Conservation (phyloP, 1,140 invertebrate species). For the fruit fly (Drosophila melanogaster) region Release_6_plus_ISO1_MT NT_033777.3:21841001-21841500, state of each 20-base stretch:
- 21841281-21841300: constrained; percentile 75
- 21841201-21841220: constrained; percentile 1
- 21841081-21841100: constrained; percentile 36
- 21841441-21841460: constrained; percentile 53
- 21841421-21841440: constrained; percentile 16
- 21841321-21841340: constrained; percentile 72
- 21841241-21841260: constrained; percentile 44
- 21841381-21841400: constrained; percentile 4
- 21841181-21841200: constrained; percentile 64
- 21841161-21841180: constrained; percentile 82
- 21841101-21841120: constrained; percentile 59
- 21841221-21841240: constrained; percentile 47
- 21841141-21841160: constrained; percentile 54
- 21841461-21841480: constrained; percentile 78
- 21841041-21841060: constrained; percentile 61
- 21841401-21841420: not conserved
- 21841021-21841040: constrained; percentile 55
- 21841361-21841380: constrained; percentile 68
- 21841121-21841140: constrained; percentile 34
- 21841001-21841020: constrained; percentile 41
- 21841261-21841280: constrained; percentile 61
- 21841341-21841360: constrained; percentile 72
- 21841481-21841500: constrained; percentile 78
- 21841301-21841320: constrained; percentile 35
- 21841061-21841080: not conserved